Base-by-base conservation (phyloP, 2,113 vertebrate genomes). In the Hyperopisus bebe region DNA sequence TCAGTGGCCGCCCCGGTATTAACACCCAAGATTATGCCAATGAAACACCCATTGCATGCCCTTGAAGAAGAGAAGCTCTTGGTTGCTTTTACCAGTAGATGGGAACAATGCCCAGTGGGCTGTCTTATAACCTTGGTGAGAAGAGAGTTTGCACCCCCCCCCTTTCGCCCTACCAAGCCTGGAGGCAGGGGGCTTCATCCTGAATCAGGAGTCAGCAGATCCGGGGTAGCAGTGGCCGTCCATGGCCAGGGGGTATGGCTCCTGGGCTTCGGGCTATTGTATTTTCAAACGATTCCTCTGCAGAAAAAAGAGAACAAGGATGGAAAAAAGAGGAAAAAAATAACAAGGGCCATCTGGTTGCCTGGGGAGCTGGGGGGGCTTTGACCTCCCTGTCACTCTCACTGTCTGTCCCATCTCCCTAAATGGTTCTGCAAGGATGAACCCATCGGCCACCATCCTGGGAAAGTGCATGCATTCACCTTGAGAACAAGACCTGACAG, bases 401-500 rank as follows among this genome's bases (percentile, higher is more conserved):
- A 80, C 88, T 89, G 88, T 82, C 88, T 89, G 88, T 89, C 88
- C 88, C 88, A 31, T 89, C 88, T 51, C 46, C 70, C 88, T 89
- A 89, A 89, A 89, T 51, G 90, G 88, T 91, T 91, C 85, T 93
- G 91, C 87, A 70, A 93, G 92, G 90, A 84, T 89, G 90, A 84
- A 90, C 89, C 89, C 89, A 90, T 87, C 90, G 91, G 92, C 91
- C 50, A 82, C 66, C 62, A 80, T 90, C 91, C 86, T 90, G 91
- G 90, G 90, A 91, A 91, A 66, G 92, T 80, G 50, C 47, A 90
- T 93, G 91, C 92, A 92, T 90, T 92, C 91, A 93, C 91, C 92
- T 93, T 91, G 89, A 89, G 90, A 91, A 92, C 91, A 90, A 90
- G 89, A 89, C 92, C 92, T 91, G 91, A 94, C 93, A 93, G 91